A percentile compares a stretch with the other conserved stretches of the same genome.
Conservation (phyloP, 2,888 invertebrate genomes). For the Tubulanus polymorphus region DNA sequence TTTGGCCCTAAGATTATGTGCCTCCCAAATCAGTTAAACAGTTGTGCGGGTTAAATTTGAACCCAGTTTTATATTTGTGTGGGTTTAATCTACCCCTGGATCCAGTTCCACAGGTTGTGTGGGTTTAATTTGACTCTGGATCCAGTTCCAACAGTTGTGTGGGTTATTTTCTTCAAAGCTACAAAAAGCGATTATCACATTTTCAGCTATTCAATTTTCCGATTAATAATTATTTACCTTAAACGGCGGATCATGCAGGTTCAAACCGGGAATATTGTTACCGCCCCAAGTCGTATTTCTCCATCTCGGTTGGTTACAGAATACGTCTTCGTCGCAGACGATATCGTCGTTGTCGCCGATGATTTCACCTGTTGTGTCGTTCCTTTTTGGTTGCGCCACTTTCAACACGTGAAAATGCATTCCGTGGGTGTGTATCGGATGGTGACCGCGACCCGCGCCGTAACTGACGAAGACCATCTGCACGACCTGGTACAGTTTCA, state of each 20-base stretch:
- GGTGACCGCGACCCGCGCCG: constrained; percentile 11
- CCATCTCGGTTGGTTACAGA: not conserved
- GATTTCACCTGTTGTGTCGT: not conserved
- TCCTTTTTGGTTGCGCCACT: not conserved
- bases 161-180: no score
- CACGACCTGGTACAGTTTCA: constrained; percentile 19
- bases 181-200: no score
- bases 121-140: no score
- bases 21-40: no score
- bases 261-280: not conserved
- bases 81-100: no score
- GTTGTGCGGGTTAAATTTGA: no score
- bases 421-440: not conserved
- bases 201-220: no score
- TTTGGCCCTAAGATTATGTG: no score
- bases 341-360: not conserved
- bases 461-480: constrained; percentile 29
- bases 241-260: not conserved
- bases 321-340: not conserved
- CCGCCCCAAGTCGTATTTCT: not conserved
- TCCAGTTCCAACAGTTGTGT: no score
- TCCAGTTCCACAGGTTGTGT: no score
- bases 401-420: not conserved
- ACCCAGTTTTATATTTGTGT: no score
- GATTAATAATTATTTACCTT: no score